These are phyloP conservation scores for Serrognathus titanus DNA, from an alignment of 2,888 invertebrate species.

Conservation along the genomic window DNA sequence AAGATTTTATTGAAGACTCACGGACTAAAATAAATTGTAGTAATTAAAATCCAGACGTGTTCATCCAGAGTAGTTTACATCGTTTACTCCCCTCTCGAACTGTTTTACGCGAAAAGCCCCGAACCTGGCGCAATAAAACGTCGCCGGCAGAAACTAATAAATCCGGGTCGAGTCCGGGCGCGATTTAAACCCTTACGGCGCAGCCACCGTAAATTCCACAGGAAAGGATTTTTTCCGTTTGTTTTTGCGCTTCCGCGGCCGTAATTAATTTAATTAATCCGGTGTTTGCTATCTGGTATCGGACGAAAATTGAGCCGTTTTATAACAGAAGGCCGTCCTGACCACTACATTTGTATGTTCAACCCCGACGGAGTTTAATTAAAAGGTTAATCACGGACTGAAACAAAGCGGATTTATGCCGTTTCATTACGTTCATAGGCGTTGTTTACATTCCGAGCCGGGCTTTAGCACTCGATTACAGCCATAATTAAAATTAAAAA, in stretches of 20 bases:
- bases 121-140: too few species aligned
- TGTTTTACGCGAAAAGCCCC: too few species aligned
- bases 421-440: conserved; percentile 14
- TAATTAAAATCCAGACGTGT: too few species aligned
- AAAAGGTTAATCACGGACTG: conserved; percentile 24
- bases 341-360: conserved; percentile 13
- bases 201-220: neutral
- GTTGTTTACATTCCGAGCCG: conserved; percentile 9
- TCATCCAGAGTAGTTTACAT: too few species aligned
- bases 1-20: too few species aligned
- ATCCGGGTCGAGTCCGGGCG: neutral
- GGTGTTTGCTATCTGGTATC: conserved; percentile 20
- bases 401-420: conserved; percentile 20
- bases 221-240: neutral
- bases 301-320: conserved; percentile 21
- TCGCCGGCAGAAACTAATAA: neutral
- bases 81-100: too few species aligned
- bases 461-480: neutral
- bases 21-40: too few species aligned
- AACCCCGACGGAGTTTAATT: conserved; percentile 19
- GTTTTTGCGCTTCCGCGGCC: conserved; percentile 1
- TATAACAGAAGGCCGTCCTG: conserved; percentile 11
- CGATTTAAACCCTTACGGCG: neutral
- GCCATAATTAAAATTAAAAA: too few species aligned
- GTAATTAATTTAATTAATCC: conserved; percentile 24